Conservation (phyloP, 1,140 invertebrate genomes). For the Helicoverpa zea region DNA sequence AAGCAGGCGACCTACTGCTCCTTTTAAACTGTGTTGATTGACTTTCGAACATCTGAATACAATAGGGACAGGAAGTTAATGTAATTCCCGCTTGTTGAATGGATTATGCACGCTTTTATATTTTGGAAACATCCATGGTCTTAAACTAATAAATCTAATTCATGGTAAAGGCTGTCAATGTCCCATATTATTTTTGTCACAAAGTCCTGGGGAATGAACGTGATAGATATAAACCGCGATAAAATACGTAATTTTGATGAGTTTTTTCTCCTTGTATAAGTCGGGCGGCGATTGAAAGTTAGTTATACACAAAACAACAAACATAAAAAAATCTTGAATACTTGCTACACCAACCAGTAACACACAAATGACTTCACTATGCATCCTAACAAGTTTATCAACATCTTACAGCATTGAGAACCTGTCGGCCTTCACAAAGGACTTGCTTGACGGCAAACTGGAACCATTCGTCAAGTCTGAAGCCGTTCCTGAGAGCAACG, state of each 20-base stretch:
- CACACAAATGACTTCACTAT: not conserved
- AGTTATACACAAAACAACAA: no score
- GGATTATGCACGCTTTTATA: not conserved
- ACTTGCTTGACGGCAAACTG: conserved; percentile 93
- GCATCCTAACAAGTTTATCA: conserved; percentile 1
- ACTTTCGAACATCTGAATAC: conserved; percentile 15
- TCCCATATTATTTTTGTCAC: not conserved
- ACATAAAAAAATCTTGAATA: no score
- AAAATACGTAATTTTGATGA: no score
- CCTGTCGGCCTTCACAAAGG: conserved; percentile 95
- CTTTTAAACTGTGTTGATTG: conserved; percentile 1
- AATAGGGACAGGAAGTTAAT: not conserved
- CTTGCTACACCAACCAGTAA: no score
- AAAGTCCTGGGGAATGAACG: not conserved
- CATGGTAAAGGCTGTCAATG: no score
- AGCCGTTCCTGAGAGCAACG: conserved; percentile 95
- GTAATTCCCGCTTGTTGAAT: not conserved
- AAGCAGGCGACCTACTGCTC: not conserved
- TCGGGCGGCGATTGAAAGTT: no score
- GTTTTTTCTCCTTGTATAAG: no score
- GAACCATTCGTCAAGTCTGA: conserved; percentile 99
- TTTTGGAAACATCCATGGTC: not conserved
- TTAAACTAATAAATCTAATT: no score
- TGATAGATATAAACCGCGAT: no score
- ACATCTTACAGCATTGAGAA: conserved; percentile 90